These are phyloP conservation scores for Copidosoma floridanum DNA, from an alignment of 1,140 invertebrate genomes.

Conservation along the genomic window DNA sequence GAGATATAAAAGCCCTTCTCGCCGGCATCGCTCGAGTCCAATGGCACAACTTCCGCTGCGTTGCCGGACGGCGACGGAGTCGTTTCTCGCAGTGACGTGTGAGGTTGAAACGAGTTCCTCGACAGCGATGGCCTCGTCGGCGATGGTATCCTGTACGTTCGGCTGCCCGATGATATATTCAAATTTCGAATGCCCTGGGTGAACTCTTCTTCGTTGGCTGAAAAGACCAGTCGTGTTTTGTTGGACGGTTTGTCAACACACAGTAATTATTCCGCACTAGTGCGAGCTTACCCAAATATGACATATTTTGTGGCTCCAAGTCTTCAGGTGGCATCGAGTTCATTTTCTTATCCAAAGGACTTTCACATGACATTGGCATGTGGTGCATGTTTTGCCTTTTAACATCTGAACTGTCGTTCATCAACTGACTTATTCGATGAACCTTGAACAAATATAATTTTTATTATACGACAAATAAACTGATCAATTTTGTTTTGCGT, in stretches of 20 bases:
- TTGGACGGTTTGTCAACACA: no score
- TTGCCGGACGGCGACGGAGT: slow-evolving; percentile 47
- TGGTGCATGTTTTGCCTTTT: slow-evolving; percentile 52
- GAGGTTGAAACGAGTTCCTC: slow-evolving; percentile 70
- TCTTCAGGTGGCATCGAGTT: slow-evolving; percentile 67
- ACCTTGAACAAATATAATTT: slow-evolving; percentile 37
- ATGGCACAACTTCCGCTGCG: slow-evolving; percentile 43
- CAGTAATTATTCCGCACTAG: no score
- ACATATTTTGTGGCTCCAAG: slow-evolving; percentile 89
- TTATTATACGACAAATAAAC: no score
- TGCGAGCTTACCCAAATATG: slow-evolving; percentile 73
- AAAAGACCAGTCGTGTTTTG: slow-evolving; percentile 15
- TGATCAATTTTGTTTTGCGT: not conserved
- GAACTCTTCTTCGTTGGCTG: slow-evolving; percentile 58
- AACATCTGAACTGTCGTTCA: slow-evolving; percentile 52
- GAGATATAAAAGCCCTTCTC: slow-evolving; percentile 95
- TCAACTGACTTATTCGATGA: slow-evolving; percentile 57
- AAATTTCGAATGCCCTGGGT: slow-evolving; percentile 67
- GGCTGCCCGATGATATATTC: slow-evolving; percentile 81
- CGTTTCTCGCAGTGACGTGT: slow-evolving; percentile 52
- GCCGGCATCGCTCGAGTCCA: slow-evolving; percentile 56
- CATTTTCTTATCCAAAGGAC: slow-evolving; percentile 50
- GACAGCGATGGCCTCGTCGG: slow-evolving; percentile 71
- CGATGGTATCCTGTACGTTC: slow-evolving; percentile 84
- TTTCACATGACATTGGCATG: slow-evolving; percentile 49